A percentile compares a stretch with the other conserved stretches of the same genome.
Conservation (phyloP, 2,888 invertebrate genomes). For the Teleiodes luculella region DNA sequence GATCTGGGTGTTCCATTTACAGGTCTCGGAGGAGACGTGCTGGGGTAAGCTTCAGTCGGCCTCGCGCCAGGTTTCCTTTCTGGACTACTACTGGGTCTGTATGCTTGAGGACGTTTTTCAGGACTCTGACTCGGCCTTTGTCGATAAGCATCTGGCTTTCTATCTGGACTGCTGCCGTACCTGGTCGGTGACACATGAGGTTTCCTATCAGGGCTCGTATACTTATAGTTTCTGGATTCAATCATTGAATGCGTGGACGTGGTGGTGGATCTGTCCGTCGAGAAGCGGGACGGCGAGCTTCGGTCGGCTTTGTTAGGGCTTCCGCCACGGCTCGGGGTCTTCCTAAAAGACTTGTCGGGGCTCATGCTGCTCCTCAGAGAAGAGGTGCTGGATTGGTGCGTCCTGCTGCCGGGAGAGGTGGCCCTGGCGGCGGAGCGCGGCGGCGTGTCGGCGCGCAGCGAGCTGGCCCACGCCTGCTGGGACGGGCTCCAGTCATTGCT, state of each 20-base stretch:
- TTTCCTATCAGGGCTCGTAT: conserved; percentile 45
- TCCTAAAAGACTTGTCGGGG: conserved; percentile 60
- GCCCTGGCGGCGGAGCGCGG: conserved; percentile 72
- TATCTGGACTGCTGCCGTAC: conserved; percentile 47
- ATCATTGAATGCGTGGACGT: conserved; percentile 46
- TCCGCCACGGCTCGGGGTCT: conserved; percentile 55
- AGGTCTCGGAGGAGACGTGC: conserved; percentile 26
- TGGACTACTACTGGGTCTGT: conserved; percentile 33
- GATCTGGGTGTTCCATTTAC: conserved; percentile 21
- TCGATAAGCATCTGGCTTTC: conserved; percentile 39
- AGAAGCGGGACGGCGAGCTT: conserved; percentile 49
- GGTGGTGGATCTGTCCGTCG: conserved; percentile 47
- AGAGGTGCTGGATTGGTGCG: conserved; percentile 71
- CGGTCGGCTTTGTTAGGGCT: conserved; percentile 55
- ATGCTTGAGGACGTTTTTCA: conserved; percentile 43
- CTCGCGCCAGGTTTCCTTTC: conserved; percentile 28
- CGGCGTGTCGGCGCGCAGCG: conserved; percentile 82
- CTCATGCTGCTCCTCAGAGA: conserved; percentile 76
- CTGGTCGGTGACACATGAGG: conserved; percentile 48
- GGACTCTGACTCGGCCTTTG: conserved; percentile 51
- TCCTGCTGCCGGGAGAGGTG: conserved; percentile 77
- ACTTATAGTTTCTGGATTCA: conserved; percentile 45
- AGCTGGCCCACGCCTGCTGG: conserved; percentile 87
- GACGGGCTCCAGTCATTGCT: conserved; percentile 84
- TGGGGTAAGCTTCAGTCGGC: conserved; percentile 18